Evolutionary conservation across 2,797 vertebrate species (phyloP), one percentile per base, ranked within the genome.

Genomic region (Falco naumanni): DNA sequence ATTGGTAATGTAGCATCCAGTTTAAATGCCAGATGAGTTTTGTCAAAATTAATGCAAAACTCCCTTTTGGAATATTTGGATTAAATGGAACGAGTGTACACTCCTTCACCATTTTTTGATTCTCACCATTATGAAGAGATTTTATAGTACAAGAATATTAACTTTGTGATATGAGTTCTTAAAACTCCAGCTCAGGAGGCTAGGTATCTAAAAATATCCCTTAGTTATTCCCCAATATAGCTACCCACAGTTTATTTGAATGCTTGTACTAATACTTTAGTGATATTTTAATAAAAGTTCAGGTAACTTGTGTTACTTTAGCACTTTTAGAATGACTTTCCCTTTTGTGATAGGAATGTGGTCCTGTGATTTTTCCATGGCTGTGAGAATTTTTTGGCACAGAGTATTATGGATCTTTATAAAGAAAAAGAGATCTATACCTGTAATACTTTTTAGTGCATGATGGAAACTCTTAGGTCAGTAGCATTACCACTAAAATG

Each of bases 401-500:
- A 0, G 33, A 78, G 17, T 56, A 51, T 53, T 65, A 78, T 16
- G 68, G 60, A 70, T 89, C 50, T 96, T 95, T 86, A 41, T 45
- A 88, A 87, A 96, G 89, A 95, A 96, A 91, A 16, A 82, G 37
- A 91, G 51, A 91, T 91, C 87, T 87, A 71, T 37, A 60, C 64
- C 37, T 81, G 56, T 79, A 93, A 94, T 90, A 80, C 26, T 33
- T 96, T 83, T 92, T 74, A 96, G 65, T 90, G 87, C 57, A 71
- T 74, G 54, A 86, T 88, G 87, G 91, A 95, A 95, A 93, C 41
- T 43, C 85, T 82, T 65, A 61, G 78, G 90, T 93, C 89, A 90
- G 50, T 87, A 93, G 64, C 66, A 66, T 88, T 93, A 88, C 65
- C 61, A 76, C 81, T 82, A 88, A 97, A 97, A 94, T 80, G 94